A percentile compares a stretch with the other conserved stretches of the same genome.
These are phyloP conservation scores for Thamnophis sirtalis DNA, from an alignment of 2,113 vertebrate species.

Conservation along the genomic window DNA sequence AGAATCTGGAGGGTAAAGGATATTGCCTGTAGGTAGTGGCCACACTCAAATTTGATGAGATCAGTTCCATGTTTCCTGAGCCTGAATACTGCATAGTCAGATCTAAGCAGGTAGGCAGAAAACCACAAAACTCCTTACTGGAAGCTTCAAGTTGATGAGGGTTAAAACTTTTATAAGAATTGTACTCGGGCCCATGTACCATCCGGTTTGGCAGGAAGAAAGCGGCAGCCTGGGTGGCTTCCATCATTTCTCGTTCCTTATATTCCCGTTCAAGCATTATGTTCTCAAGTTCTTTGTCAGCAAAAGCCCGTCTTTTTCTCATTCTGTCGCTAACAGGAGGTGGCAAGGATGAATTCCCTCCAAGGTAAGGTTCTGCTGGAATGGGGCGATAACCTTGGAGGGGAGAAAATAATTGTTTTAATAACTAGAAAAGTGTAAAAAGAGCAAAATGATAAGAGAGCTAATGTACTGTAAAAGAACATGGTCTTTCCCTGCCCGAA, in stretches of 20 bases:
- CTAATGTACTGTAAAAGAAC: not conserved
- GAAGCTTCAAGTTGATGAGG: conserved; percentile 68
- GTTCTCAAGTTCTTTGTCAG: conserved; percentile 96
- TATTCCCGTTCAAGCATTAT: conserved; percentile 98
- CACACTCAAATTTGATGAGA: conserved; percentile 94
- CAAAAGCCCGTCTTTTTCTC: conserved; percentile 96
- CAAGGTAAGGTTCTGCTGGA: conserved; percentile 82
- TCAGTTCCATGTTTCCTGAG: conserved; percentile 87
- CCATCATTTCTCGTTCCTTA: conserved; percentile 92
- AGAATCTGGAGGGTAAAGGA: conserved; percentile 80
- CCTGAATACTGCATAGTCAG: conserved; percentile 86
- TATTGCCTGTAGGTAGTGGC: conserved; percentile 93
- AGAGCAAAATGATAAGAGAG: not conserved
- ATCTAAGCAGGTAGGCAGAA: conserved; percentile 86
- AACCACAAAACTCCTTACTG: conserved; percentile 83
- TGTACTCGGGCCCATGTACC: conserved; percentile 84
- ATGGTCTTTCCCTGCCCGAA: not conserved
- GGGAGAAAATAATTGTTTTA: conserved; percentile 32
- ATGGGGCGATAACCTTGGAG: conserved; percentile 89
- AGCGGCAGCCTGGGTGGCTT: conserved; percentile 81
- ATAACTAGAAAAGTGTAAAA: not conserved
- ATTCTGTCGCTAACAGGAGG: conserved; percentile 95
- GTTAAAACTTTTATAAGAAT: conserved; percentile 84
- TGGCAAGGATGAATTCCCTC: conserved; percentile 78
- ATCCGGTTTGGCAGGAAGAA: conserved; percentile 82